Evolutionary conservation across 92 coral and sea anemone species (phyloP).

Genomic region (Actinernus sp.): DNA sequence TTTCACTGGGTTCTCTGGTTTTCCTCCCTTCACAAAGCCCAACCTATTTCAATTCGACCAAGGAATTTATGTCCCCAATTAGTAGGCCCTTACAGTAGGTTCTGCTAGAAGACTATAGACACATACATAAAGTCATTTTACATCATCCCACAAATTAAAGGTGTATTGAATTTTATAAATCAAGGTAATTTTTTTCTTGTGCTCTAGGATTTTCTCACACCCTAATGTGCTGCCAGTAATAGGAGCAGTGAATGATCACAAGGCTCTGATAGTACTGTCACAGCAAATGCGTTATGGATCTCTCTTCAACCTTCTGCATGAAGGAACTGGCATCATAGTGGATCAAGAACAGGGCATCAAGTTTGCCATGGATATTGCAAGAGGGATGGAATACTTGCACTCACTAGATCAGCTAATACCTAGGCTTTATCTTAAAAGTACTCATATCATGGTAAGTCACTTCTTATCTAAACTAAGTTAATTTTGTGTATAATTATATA

Average conservation of each 20-base stretch:
- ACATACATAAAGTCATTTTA: too few species aligned
- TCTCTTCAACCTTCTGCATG: slow-evolving; percentile 92
- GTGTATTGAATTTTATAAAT: too few species aligned
- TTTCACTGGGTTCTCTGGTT: too few species aligned
- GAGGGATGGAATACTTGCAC: slow-evolving; percentile 97
- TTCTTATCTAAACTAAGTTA: too few species aligned
- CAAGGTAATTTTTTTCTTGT: slow-evolving; percentile 8
- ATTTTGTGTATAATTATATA: too few species aligned
- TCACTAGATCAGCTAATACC: slow-evolving; percentile 97
- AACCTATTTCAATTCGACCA: too few species aligned
- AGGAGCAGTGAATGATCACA: slow-evolving; percentile 98
- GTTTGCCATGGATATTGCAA: slow-evolving; percentile 96
- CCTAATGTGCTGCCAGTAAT: slow-evolving; percentile 97
- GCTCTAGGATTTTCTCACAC: slow-evolving; percentile 96
- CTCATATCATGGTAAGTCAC: slow-evolving; percentile 97
- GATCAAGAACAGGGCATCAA: slow-evolving; percentile 96
- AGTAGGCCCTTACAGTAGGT: too few species aligned
- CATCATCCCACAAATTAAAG: too few species aligned
- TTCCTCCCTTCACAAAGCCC: too few species aligned
- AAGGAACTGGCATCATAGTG: slow-evolving; percentile 99
- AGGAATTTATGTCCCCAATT: too few species aligned
- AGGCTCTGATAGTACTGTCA: slow-evolving; percentile 83
- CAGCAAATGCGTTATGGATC: slow-evolving; percentile 97
- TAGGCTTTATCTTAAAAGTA: slow-evolving; percentile 91
- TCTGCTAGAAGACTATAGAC: too few species aligned